A percentile compares a stretch with the other conserved stretches of the same genome.
Evolutionary conservation across 2,888 invertebrate genomes (phyloP).

Genomic region (Fragum sueziense): DNA sequence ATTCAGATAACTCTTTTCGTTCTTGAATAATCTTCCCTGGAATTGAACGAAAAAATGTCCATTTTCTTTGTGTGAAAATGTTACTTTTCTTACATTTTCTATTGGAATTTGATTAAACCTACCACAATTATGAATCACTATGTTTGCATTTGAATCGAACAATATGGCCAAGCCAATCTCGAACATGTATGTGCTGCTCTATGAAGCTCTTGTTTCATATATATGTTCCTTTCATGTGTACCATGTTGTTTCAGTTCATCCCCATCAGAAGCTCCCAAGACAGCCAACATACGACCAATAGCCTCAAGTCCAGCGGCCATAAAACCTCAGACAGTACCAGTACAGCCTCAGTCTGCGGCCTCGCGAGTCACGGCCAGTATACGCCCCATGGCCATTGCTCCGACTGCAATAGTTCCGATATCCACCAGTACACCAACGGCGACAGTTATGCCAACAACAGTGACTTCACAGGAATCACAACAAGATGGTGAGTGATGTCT

Average conservation of each 20-base stretch:
- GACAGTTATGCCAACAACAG: slow-evolving; percentile 81
- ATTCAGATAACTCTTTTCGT: no score
- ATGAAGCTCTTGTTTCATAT: no score
- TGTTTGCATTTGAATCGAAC: no score
- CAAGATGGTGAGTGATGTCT: slow-evolving; percentile 67
- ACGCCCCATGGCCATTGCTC: slow-evolving; percentile 91
- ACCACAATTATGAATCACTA: no score
- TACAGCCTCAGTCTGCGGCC: slow-evolving; percentile 73
- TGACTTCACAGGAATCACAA: slow-evolving; percentile 67
- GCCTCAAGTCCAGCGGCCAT: slow-evolving; percentile 86
- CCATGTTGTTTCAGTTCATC: slow-evolving; percentile 57
- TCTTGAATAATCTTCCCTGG: no score
- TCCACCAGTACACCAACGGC: slow-evolving; percentile 77
- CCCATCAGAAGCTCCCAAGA: slow-evolving; percentile 85
- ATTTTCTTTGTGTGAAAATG: no score
- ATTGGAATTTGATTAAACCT: no score
- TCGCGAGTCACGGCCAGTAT: slow-evolving; percentile 95
- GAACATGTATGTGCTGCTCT: no score
- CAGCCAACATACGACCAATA: slow-evolving; percentile 97
- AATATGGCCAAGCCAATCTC: no score
- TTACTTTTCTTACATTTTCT: no score
- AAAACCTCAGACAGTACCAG: slow-evolving; percentile 72
- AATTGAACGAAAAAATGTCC: no score
- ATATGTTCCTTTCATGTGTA: no score
- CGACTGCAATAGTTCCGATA: slow-evolving; percentile 67